Conservation (phyloP, 2,888 invertebrate genomes). For the Molanna angustata region DNA sequence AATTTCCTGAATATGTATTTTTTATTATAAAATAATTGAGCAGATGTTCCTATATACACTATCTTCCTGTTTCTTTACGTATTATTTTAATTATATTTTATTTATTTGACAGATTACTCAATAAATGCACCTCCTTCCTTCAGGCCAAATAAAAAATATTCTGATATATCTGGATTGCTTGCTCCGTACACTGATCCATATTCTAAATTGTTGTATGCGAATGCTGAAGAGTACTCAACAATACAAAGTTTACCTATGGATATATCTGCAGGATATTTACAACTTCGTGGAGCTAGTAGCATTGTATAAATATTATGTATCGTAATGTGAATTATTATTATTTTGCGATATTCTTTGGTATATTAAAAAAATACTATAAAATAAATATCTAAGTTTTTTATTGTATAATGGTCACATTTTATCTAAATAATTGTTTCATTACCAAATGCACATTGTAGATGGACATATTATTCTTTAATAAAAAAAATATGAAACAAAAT, state of each 20-base stretch:
- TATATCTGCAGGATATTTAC: slow-evolving; percentile 85
- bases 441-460: too few relatives aligned
- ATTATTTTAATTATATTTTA: neutral
- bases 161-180: slow-evolving; percentile 85
- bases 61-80: neutral
- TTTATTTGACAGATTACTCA: slow-evolving; percentile 67
- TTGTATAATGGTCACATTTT: too few relatives aligned
- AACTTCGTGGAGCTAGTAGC: slow-evolving; percentile 77
- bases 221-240: slow-evolving; percentile 83
- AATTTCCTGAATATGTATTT: neutral
- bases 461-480: too few relatives aligned
- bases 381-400: too few relatives aligned
- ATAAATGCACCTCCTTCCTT: slow-evolving; percentile 91
- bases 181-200: slow-evolving; percentile 90
- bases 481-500: too few relatives aligned
- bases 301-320: slow-evolving; percentile 57
- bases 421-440: too few relatives aligned
- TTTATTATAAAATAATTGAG: neutral
- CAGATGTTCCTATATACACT: too few relatives aligned
- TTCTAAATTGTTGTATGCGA: slow-evolving; percentile 81
- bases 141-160: slow-evolving; percentile 89
- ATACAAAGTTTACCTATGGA: slow-evolving; percentile 87
- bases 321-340: too few relatives aligned
- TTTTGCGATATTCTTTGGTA: too few relatives aligned
- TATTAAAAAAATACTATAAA: too few relatives aligned